phyloP scores from a whole-genome alignment of 53 echinoderm and acorn worm genomes.

The Glandiceps talaboti region DNA sequence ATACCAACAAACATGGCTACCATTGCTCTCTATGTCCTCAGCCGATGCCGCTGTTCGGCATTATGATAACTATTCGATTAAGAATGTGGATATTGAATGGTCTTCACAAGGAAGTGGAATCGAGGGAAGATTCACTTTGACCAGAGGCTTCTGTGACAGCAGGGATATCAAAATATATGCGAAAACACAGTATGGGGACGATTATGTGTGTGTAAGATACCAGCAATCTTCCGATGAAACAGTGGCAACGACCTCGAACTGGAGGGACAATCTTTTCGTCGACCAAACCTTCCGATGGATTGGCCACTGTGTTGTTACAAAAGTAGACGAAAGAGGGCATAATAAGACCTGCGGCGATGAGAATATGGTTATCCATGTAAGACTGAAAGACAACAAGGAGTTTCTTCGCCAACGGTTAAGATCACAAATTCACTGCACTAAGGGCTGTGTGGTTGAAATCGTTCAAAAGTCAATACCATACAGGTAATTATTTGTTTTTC shows the following conservation, averaged over 20 bases:
- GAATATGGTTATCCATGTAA: too few relatives aligned
- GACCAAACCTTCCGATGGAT: background rate
- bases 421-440: too few relatives aligned
- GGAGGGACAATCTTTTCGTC: background rate
- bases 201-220: conserved; percentile 1
- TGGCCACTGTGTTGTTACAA: background rate
- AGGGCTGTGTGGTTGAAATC: conserved; percentile 3
- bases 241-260: background rate
- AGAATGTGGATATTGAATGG: background rate
- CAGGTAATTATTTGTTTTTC: background rate
- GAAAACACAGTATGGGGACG: background rate
- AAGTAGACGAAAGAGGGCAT: background rate
- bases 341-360: background rate
- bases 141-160: conserved; percentile 23
- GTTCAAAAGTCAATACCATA: background rate
- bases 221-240: background rate
- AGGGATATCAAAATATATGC: conserved; percentile 23
- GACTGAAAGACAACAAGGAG: too few relatives aligned
- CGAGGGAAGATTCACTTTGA: conserved; percentile 24
- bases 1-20: background rate
- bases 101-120: background rate
- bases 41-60: background rate
- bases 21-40: conserved; percentile 1
- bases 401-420: too few relatives aligned
- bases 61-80: background rate